These are phyloP conservation scores for Lepus europaeus DNA, from an alignment of 2,113 vertebrate genomes.

Conservation along the genomic window DNA sequence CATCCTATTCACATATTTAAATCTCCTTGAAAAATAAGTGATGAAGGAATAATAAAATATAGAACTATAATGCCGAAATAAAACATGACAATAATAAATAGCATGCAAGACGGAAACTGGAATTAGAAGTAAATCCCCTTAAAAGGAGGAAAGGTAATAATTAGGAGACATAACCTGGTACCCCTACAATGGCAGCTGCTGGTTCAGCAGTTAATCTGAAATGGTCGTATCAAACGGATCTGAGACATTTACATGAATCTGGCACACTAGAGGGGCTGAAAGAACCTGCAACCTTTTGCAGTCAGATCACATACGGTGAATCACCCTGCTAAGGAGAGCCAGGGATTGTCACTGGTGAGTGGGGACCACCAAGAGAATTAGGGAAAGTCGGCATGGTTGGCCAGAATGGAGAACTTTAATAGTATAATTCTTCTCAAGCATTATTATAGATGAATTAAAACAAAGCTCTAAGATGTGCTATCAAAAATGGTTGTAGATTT, in stretches of 20 bases:
- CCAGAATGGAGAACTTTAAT: not conserved
- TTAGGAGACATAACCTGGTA: not conserved
- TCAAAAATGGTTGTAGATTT: not conserved
- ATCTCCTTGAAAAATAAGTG: conserved; percentile 10
- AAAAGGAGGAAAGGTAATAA: not conserved
- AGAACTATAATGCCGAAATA: not conserved
- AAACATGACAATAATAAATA: not conserved
- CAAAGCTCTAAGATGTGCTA: not conserved
- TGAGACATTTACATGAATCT: not conserved
- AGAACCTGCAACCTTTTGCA: not conserved
- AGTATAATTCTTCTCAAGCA: not conserved
- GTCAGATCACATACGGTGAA: not conserved
- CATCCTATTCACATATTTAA: not conserved
- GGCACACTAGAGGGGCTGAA: not conserved
- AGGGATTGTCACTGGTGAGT: not conserved
- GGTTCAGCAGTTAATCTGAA: not conserved
- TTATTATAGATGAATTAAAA: not conserved
- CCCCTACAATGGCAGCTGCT: not conserved
- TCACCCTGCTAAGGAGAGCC: not conserved
- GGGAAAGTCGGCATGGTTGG: not conserved
- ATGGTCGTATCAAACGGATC: not conserved
- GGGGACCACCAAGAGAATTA: not conserved
- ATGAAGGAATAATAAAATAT: not conserved
- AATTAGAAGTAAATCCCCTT: not conserved
- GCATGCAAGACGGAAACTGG: not conserved